Percentiles rank a stretch among this genome's conserved stretches.
Evolutionary conservation across 2,888 invertebrate species (phyloP).

Genomic region (Notocelia uddmanniana): DNA sequence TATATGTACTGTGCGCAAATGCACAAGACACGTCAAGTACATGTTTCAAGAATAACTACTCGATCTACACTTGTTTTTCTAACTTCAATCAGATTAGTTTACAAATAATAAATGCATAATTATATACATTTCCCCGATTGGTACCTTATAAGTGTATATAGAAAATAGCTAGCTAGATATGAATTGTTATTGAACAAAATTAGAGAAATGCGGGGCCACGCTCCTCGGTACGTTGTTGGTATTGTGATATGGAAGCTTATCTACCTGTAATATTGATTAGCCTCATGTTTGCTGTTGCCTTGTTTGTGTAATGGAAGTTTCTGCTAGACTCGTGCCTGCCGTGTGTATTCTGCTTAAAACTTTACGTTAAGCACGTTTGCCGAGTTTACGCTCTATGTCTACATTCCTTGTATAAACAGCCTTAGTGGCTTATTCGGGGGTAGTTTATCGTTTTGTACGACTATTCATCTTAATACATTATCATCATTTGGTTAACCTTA

Average conservation of each 20-base stretch:
- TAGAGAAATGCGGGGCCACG: slow-evolving; percentile 54
- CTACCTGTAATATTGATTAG: slow-evolving; percentile 45
- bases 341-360: slow-evolving; percentile 25
- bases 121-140: slow-evolving; percentile 11
- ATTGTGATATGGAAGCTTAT: slow-evolving; percentile 60
- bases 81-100: slow-evolving; percentile 10
- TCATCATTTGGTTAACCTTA: no score
- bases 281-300: slow-evolving; percentile 49
- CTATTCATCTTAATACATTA: no score
- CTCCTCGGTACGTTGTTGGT: slow-evolving; percentile 53
- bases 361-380: slow-evolving; percentile 17
- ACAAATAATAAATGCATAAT: slow-evolving; percentile 37
- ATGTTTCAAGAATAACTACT: not conserved
- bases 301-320: slow-evolving; percentile 44
- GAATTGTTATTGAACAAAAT: slow-evolving; percentile 77
- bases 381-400: not conserved
- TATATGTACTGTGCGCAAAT: not conserved
- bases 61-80: not conserved
- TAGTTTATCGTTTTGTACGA: not conserved
- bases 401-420: not conserved
- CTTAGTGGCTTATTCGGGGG: not conserved
- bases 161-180: slow-evolving; percentile 62
- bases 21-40: not conserved
- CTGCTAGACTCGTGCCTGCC: slow-evolving; percentile 17
- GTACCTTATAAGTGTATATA: slow-evolving; percentile 35